A percentile compares a stretch with the other conserved stretches of the same genome.
Evolutionary conservation across 2,113 vertebrate species (phyloP).

Genomic region (Laticauda colubrina): DNA sequence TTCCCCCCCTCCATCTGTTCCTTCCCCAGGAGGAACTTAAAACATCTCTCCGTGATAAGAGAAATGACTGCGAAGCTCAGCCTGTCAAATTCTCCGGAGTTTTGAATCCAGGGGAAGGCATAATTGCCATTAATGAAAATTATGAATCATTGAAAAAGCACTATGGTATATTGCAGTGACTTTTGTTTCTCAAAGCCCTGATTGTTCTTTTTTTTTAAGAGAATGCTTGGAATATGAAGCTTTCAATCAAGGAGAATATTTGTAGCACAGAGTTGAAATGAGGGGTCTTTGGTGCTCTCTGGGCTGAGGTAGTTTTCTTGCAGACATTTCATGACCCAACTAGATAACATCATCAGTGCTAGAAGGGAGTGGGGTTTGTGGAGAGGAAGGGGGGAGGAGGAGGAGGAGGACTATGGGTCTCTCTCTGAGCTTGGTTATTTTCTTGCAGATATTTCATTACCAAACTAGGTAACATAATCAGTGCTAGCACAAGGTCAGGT

Average conservation of each 20-base stretch:
- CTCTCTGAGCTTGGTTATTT: not conserved
- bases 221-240: not conserved
- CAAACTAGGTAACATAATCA: conserved; percentile 1
- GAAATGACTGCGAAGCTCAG: not conserved
- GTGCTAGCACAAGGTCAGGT: not conserved
- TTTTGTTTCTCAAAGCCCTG: not conserved
- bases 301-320: no score
- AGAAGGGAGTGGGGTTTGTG: no score
- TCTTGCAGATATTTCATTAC: not conserved
- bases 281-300: no score
- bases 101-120: not conserved
- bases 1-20: not conserved
- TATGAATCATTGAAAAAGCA: not conserved
- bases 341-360: no score
- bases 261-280: no score
- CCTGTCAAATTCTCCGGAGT: rapidly evolving
- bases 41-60: not conserved
- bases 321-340: no score
- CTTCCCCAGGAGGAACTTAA: not conserved
- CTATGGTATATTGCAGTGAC: rapidly evolving
- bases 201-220: not conserved
- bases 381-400: no score
- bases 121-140: not conserved
- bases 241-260: not conserved
- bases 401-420: no score